Conservation (phyloP, 92 coral and sea anemone species). For the Plumapathes pennacea region DNA sequence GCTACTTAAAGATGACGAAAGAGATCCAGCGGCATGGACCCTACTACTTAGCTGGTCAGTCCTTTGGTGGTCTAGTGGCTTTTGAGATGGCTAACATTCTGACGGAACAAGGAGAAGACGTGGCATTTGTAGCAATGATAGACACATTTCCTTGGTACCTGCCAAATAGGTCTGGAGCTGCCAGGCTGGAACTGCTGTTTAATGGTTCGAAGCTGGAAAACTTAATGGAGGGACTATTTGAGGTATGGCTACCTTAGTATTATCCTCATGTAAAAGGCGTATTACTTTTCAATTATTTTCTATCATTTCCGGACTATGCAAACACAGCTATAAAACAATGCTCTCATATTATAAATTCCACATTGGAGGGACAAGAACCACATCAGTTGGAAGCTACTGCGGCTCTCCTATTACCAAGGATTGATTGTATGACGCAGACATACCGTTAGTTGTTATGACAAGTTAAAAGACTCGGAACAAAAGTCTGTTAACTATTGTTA, state of each 20-base stretch:
- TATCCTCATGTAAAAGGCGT: background rate
- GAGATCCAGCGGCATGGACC: slow-evolving; percentile 50
- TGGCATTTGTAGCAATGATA: slow-evolving; percentile 71
- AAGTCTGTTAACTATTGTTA: too few species aligned
- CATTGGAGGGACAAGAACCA: too few species aligned
- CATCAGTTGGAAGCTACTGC: too few species aligned
- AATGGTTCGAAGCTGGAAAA: slow-evolving; percentile 41
- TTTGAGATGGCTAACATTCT: slow-evolving; percentile 76
- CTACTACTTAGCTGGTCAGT: slow-evolving; percentile 59
- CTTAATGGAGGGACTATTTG: slow-evolving; percentile 50
- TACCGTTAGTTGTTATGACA: too few species aligned
- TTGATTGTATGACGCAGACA: too few species aligned
- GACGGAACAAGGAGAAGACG: slow-evolving; percentile 51
- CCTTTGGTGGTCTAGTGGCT: slow-evolving; percentile 61
- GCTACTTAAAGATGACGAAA: slow-evolving; percentile 41
- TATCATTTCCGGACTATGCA: too few species aligned
- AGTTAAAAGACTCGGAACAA: too few species aligned
- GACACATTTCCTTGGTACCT: slow-evolving; percentile 81
- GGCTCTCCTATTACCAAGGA: too few species aligned
- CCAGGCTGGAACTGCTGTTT: slow-evolving; percentile 50
- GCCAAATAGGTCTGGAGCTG: slow-evolving; percentile 60
- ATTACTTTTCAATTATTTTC: background rate
- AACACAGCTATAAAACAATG: too few species aligned
- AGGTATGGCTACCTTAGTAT: slow-evolving; percentile 32
- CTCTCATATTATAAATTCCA: too few species aligned